These are phyloP conservation scores for Musca vetustissima DNA, from an alignment of 1,140 invertebrate genomes.

Conservation along the genomic window DNA sequence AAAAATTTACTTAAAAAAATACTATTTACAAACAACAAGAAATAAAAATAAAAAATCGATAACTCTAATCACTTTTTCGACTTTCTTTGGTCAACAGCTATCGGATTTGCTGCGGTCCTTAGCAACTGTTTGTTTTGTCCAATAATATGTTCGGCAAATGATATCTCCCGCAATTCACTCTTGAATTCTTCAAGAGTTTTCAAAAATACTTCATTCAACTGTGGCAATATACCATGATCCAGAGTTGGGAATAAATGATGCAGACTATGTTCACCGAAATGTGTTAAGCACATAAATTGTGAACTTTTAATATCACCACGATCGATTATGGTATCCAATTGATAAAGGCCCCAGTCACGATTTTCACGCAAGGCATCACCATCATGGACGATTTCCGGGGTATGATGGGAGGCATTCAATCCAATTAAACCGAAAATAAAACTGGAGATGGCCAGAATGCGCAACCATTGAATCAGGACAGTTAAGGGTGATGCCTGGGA, in stretches of 20 bases:
- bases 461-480: slow-evolving; percentile 60
- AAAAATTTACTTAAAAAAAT: too few species aligned
- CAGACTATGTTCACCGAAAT: slow-evolving; percentile 75
- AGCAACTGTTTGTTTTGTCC: slow-evolving; percentile 71
- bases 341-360: slow-evolving; percentile 76
- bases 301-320: slow-evolving; percentile 68
- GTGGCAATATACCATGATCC: slow-evolving; percentile 70
- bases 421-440: slow-evolving; percentile 68
- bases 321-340: slow-evolving; percentile 75
- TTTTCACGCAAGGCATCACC: slow-evolving; percentile 68
- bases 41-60: too few species aligned
- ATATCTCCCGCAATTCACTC: slow-evolving; percentile 59
- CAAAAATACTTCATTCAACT: slow-evolving; percentile 67
- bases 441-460: slow-evolving; percentile 63
- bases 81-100: neutral
- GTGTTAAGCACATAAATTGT: slow-evolving; percentile 67
- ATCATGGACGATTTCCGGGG: slow-evolving; percentile 81
- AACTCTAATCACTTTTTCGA: too few species aligned
- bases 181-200: slow-evolving; percentile 72
- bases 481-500: slow-evolving; percentile 27
- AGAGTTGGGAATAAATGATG: slow-evolving; percentile 83
- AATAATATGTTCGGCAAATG: slow-evolving; percentile 64
- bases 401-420: slow-evolving; percentile 78
- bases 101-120: slow-evolving; percentile 57
- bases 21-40: too few species aligned